Evolutionary conservation across 2,113 vertebrate species (phyloP).

Genomic region (Acrocephalus arundinaceus): DNA sequence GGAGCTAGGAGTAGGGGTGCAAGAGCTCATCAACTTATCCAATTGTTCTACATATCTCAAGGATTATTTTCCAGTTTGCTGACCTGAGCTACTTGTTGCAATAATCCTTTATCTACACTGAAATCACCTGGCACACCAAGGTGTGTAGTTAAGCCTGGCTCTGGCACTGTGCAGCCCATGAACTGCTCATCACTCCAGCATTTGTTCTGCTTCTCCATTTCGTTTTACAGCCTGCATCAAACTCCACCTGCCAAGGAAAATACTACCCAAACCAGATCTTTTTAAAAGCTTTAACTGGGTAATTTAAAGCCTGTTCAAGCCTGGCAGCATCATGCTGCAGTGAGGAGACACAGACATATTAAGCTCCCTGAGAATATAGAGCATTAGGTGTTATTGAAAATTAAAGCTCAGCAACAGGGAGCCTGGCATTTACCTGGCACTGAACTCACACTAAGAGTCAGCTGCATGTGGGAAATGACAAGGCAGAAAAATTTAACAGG

Average conservation of each 20-base stretch:
- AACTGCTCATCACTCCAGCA: background rate
- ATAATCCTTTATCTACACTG: background rate
- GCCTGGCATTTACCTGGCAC: background rate
- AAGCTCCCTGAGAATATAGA: background rate
- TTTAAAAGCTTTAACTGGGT: background rate
- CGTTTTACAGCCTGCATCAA: background rate
- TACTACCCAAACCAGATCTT: background rate
- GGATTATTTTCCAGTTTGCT: conserved; percentile 22
- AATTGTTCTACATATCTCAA: background rate
- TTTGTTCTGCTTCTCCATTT: background rate
- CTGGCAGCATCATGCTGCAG: background rate
- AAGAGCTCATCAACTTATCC: conserved; percentile 13
- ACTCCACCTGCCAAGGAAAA: background rate
- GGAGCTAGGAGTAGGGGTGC: background rate
- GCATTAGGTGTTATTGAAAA: background rate
- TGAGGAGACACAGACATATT: background rate
- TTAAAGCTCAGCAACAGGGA: background rate
- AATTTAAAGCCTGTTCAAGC: background rate
- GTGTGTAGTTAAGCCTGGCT: background rate
- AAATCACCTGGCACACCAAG: background rate
- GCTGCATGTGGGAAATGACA: background rate
- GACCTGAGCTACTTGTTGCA: conserved; percentile 8
- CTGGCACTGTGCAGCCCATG: background rate
- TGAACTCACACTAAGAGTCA: background rate
- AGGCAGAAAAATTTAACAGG: background rate